Percentiles rank a stretch among this genome's conserved stretches.
phyloP scores from a whole-genome alignment of 2,797 vertebrate species.

The Macropus fuliginosus region DNA sequence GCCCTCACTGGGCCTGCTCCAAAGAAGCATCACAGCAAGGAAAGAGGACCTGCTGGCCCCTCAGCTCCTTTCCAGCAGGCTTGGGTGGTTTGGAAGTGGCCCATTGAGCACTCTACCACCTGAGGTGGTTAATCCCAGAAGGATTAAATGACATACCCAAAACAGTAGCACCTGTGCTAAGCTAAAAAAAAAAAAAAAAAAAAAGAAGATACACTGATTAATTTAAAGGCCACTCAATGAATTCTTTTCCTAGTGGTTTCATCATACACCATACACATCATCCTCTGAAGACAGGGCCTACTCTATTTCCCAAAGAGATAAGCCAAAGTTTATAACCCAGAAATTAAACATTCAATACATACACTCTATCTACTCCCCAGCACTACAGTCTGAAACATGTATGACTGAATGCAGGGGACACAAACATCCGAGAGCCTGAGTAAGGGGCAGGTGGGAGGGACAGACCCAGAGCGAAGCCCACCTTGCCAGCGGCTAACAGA shows the following conservation, averaged over 20 bases:
- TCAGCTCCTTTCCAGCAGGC: neutral
- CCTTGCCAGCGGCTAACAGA: constrained; percentile 28
- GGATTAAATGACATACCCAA: neutral
- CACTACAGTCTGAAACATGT: constrained; percentile 36
- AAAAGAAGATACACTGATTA: constrained; percentile 30
- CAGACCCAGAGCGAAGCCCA: constrained; percentile 20
- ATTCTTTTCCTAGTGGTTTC: constrained; percentile 33
- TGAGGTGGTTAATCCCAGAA: neutral
- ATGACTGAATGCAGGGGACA: constrained; percentile 45
- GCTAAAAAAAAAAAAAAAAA: constrained; percentile 42
- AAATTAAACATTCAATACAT: constrained; percentile 60
- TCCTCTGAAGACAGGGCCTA: constrained; percentile 39
- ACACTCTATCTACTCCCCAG: constrained; percentile 28
- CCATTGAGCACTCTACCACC: neutral
- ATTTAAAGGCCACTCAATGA: constrained; percentile 51
- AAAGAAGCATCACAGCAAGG: neutral
- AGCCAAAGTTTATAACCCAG: constrained; percentile 40
- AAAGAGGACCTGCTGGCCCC: neutral
- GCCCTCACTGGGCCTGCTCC: constrained; percentile 13
- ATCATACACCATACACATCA: constrained; percentile 46
- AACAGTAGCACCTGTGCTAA: constrained; percentile 55
- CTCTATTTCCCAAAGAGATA: constrained; percentile 61
- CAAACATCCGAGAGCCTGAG: constrained; percentile 41
- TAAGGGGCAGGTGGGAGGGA: constrained; percentile 26
- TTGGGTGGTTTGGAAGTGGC: neutral